These are phyloP conservation scores for Enteromius viviparus DNA, from an alignment of 2,797 vertebrate species.

Conservation along the genomic window DNA sequence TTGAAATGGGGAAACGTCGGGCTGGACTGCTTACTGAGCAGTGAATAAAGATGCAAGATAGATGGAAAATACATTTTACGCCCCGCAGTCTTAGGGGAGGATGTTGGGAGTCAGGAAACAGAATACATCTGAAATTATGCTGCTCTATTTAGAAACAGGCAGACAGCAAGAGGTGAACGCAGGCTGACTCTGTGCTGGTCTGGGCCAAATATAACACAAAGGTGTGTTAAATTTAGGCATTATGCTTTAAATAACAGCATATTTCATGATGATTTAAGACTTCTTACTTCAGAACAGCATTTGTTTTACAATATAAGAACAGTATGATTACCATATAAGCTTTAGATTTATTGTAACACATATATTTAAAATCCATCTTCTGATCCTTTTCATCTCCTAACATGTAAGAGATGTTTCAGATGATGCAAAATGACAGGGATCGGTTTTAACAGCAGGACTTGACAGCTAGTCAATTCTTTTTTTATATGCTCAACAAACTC, in stretches of 20 bases:
- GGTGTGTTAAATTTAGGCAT: conserved; percentile 5
- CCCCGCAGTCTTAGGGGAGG: conserved; percentile 29
- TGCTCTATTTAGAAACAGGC: conserved; percentile 64
- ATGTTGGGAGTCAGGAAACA: conserved; percentile 59
- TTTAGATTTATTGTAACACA: background rate
- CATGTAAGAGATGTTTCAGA: conserved; percentile 8
- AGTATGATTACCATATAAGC: background rate
- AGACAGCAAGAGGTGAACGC: conserved; percentile 59
- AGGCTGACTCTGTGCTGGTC: conserved; percentile 47
- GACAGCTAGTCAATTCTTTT: conserved; percentile 50
- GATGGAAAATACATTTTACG: conserved; percentile 40
- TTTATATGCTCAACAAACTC: conserved; percentile 11
- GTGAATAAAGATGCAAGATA: conserved; percentile 42
- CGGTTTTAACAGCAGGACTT: conserved; percentile 47
- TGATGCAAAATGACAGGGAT: conserved; percentile 51
- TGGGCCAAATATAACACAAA: conserved; percentile 26
- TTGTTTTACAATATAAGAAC: background rate
- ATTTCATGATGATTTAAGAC: background rate
- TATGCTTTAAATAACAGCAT: conserved; percentile 4
- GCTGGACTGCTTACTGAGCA: conserved; percentile 27
- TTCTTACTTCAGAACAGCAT: background rate
- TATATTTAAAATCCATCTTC: background rate
- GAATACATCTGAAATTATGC: conserved; percentile 62
- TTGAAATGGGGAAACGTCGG: conserved; percentile 13
- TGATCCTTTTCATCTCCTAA: conserved; percentile 9